Base-by-base conservation (phyloP, 2,797 vertebrate genomes). In the Protosalanx chinensis region DNA sequence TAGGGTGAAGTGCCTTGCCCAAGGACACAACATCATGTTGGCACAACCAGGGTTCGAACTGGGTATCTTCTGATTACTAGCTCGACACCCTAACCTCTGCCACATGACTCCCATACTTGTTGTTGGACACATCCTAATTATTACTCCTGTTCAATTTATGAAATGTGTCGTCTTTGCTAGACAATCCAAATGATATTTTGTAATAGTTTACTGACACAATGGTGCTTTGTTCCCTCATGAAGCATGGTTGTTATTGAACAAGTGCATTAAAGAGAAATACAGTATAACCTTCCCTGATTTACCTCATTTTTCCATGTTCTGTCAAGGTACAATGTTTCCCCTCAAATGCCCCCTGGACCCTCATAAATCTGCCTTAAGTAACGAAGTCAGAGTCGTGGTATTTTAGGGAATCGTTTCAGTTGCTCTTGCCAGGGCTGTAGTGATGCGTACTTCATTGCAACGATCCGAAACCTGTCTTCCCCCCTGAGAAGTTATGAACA, bases 331-430 rank as follows among this genome's bases (percentile, higher is more conserved):
- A 63, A 16, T 32, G 30, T 68, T 30, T 68, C 53, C 49, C 20
- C 51, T 60, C 49, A 41, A 56, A 64, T 56, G 62, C 30, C 71
- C 57, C 13, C 30, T 30, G 23, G 72, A 67, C 58, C 56, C 20
- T 57, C 57, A 49, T 72, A 66, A 71, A 71, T 76, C n/a, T 27
- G 62, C 65, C 53, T 51, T 46, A 46, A 68, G 59, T 76, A 73
- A 74, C 56, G 58, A 74, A 63, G 27, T 69, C 73, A 72, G 61
- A 33, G 61, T 70, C 72, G 64, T 78, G 65, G 72, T 79, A 72
- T 72, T 67, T 58, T 46, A 5, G 69, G 60, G 66, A 79, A 76
- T 79, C 74, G 71, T 58, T 72, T 75, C 68, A 72, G 61, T 77
- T 70, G 68, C 74, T 71, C 62, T 60, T 74, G 51, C 66, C 56